These are phyloP conservation scores for Pristionchus maxplancki DNA, from an alignment of 2,888 invertebrate species.

Conservation along the genomic window DNA sequence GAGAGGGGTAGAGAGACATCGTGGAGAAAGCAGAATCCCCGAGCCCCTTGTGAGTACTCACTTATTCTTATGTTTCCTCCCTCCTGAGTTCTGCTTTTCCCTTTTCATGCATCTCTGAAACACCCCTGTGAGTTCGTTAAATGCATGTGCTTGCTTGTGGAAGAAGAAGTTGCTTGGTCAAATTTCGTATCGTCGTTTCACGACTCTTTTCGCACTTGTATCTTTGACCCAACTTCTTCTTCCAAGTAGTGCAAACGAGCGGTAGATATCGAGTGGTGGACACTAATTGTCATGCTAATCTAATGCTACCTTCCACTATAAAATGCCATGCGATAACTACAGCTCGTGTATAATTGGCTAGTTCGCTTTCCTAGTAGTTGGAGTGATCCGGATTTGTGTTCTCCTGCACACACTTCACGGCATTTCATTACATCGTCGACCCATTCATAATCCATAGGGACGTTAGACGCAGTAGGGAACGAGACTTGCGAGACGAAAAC, in stretches of 20 bases:
- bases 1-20: not conserved
- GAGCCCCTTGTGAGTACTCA: not conserved
- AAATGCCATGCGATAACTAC: not conserved
- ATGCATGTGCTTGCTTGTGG: not conserved
- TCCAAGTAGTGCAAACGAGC: not conserved
- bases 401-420: not conserved
- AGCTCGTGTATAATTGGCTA: not conserved
- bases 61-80: not conserved
- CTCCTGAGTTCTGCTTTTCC: not conserved
- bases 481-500: not conserved
- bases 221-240: not conserved
- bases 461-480: not conserved
- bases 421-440: not conserved
- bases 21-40: not conserved
- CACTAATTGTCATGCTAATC: not conserved
- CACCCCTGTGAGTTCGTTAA: not conserved
- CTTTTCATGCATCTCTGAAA: not conserved
- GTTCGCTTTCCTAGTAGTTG: not conserved
- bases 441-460: slow-evolving; percentile 26
- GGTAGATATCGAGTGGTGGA: not conserved
- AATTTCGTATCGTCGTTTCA: not conserved
- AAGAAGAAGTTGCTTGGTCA: not conserved
- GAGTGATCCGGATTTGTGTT: not conserved
- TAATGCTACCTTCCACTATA: not conserved
- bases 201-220: not conserved